Base-by-base conservation (phyloP, 30 jellyfish, hydroid and myxozoan species). In the Pseudorhiza aurosa region DNA sequence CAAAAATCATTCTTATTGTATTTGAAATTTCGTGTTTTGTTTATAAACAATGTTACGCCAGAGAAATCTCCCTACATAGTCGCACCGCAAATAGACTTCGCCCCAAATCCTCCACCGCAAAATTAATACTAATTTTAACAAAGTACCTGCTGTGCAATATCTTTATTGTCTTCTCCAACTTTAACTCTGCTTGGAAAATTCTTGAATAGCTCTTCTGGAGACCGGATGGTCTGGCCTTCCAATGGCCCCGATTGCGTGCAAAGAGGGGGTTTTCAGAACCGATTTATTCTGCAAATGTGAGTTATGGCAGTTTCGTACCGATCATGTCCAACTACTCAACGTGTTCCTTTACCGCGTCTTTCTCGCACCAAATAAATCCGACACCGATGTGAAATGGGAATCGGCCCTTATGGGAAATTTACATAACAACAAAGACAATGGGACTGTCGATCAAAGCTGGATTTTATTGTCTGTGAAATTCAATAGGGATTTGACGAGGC, bases 331-430 rank as follows among this genome's bases (percentile, higher is more conserved):
- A 1, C n/a, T n/a, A n/a, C 67, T 1, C 67, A 53, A 36, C 67
- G 14, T 53, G 67, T 53, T 53, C 24, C 24, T 33, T 53, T 53
- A 36, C 35, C 67, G 3, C 24, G 67, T 53, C 36, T 53, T 19
- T 53, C 4, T 53, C 32, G 2, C 60, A 10, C 79, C 25, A 75
- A 58, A 32, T 27, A 75, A 57, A 60, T 47, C 88, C 70, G 88
- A 75, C 43, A 58, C 88, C 88, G 88, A 75, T 75, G 47, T 15
- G 67, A 75, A 58, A 75, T 75, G 68, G 88, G 88, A 75, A 75
- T 75, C 88, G 88, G 88, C 70, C 65, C 79, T n/a, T 58, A 39
- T 28, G 70, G 78, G 79, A 58, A 40, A 57, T 75, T 75, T 36
- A 49, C 78, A 75, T 75, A 60, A 53, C 88, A 39, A 60, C 58